Base-by-base conservation (phyloP, 1,140 invertebrate species). In the Magallana ariakensis region DNA sequence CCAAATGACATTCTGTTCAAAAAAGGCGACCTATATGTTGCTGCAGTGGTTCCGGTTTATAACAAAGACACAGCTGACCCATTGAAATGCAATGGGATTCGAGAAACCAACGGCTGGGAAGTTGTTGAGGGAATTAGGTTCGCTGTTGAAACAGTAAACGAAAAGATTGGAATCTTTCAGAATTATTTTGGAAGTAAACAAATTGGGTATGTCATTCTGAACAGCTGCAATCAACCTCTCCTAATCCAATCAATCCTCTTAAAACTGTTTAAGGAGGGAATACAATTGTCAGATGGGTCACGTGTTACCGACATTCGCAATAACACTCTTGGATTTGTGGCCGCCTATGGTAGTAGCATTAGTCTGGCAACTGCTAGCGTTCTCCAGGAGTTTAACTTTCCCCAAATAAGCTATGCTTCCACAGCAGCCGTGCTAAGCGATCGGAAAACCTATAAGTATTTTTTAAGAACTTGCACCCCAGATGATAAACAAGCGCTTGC, bases 151-250 rank as follows among this genome's bases (percentile, higher is more conserved):
- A 54, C 75, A 16, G 53, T 84, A 11, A 87, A 87, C 62, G 56
- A 80, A 33, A 84, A 84, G 22, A 66, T 9, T 3, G 19, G n/a
- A 22, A 55, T 19, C 0, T 87, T 22, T 33, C 54, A 6, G 8
- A 15, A 83, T 5, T 1, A 83, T 8, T 87, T 84, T 19, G 22
- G 54, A 16, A 55, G 15, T 0, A 87, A 84, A 54, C 9, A 53
- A 15, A 33, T 87, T 5, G 86, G 86, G 19, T 58, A 84, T 22
- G 9, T 87, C 26, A 80, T 87, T 10, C 8, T 87, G 9, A 87
- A 87, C 54, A 87, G 82, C 26, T 87, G 86, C 84, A 60, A 87
- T 19, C 86, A 87, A 33, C 86, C 82, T 15, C 46, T 84, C 33
- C 55, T 80, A 1, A 55, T 60, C 16, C 22, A 84, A 54, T 15